Evolutionary conservation across 35 echinoderm and acorn worm genomes (phyloP).

Genomic region (Eucidaris tribuloides): DNA sequence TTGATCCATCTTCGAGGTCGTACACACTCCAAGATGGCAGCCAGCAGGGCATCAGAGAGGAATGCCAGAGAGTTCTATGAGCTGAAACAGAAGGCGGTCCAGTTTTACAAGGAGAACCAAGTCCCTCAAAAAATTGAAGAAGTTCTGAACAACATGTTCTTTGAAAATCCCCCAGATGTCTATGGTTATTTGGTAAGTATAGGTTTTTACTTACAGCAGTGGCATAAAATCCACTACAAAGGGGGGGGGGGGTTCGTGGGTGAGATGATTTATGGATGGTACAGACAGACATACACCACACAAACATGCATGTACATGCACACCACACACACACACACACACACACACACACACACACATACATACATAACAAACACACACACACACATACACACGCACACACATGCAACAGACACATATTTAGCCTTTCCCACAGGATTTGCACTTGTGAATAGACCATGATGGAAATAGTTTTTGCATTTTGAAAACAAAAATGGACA

Average conservation of each 20-base stretch:
- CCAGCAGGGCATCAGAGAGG: conserved; percentile 81
- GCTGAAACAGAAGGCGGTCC: conserved; percentile 74
- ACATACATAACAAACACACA: too few species aligned
- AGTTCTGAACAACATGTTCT: conserved; percentile 92
- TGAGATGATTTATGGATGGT: background rate
- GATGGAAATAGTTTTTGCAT: too few species aligned
- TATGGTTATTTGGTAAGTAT: conserved; percentile 90
- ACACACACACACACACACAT: too few species aligned
- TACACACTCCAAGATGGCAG: conserved; percentile 78
- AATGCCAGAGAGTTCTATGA: conserved; percentile 93
- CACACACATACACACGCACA: too few species aligned
- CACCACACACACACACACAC: too few species aligned
- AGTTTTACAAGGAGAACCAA: conserved; percentile 90
- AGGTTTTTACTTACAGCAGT: background rate
- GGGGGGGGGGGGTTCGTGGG: background rate
- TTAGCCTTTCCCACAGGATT: too few species aligned
- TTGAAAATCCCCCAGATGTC: conserved; percentile 92
- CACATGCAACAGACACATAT: too few species aligned
- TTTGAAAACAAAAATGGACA: too few species aligned
- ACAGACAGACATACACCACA: too few species aligned
- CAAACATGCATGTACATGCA: too few species aligned
- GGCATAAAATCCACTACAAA: background rate
- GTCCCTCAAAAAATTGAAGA: conserved; percentile 87
- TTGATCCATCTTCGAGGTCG: too few species aligned
- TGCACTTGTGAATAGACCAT: too few species aligned